A percentile compares a stretch with the other conserved stretches of the same genome.
Conservation (phyloP, 2,797 vertebrate species). For the Ctenopoma kingsleyae region DNA sequence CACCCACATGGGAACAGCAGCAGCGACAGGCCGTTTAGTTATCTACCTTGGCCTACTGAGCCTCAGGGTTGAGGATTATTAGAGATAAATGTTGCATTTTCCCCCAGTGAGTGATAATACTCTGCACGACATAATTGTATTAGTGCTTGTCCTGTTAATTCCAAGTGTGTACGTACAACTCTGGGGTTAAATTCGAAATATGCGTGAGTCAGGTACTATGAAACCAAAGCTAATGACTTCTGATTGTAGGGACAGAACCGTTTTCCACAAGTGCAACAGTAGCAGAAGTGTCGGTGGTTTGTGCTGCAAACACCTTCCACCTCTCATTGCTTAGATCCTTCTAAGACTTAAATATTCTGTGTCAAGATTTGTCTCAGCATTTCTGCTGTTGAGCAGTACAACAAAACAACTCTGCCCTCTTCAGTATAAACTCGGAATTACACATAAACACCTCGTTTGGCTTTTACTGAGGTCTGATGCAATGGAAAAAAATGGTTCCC, state of each 20-base stretch:
- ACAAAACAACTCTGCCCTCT: conserved; percentile 74
- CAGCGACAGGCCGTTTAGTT: conserved; percentile 66
- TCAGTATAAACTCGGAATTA: conserved; percentile 49
- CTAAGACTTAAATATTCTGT: conserved; percentile 1
- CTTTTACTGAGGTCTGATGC: background rate
- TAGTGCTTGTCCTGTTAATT: conserved; percentile 11
- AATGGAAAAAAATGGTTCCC: background rate
- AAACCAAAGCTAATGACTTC: background rate
- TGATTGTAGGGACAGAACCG: background rate
- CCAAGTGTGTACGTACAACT: background rate
- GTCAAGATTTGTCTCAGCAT: background rate
- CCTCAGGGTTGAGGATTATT: conserved; percentile 60
- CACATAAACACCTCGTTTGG: background rate
- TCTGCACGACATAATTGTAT: background rate
- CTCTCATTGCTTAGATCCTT: background rate
- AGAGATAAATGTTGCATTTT: conserved; percentile 55
- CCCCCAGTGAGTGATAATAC: conserved; percentile 4
- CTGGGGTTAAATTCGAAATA: background rate
- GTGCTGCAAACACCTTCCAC: conserved; percentile 7
- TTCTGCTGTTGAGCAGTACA: background rate
- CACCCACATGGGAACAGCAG: conserved; percentile 60
- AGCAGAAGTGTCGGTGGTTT: background rate
- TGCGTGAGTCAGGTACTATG: background rate
- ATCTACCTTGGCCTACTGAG: conserved; percentile 65
- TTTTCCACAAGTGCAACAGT: background rate